Evolutionary conservation across 1,140 invertebrate genomes (phyloP).

Genomic region (Psilanteris sp.): DNA sequence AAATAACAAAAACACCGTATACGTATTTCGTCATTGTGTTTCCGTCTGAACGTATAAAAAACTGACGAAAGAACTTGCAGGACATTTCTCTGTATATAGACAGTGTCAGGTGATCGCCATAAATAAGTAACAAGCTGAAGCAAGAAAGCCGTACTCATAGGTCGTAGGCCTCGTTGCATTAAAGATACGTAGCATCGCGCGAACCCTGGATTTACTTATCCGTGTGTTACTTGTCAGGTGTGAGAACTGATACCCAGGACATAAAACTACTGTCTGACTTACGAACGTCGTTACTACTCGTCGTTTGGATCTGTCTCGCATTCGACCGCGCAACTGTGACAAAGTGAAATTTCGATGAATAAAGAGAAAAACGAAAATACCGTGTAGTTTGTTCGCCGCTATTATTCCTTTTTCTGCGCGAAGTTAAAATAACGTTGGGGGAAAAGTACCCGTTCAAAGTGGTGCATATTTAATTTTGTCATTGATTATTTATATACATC

Average conservation of each 20-base stretch:
- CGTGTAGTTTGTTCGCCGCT: conserved; percentile 11
- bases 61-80: conserved; percentile 41
- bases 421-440: conserved; percentile 2
- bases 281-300: conserved; percentile 55
- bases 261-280: conserved; percentile 52
- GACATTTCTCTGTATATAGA: conserved; percentile 32
- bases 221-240: conserved; percentile 34
- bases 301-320: conserved; percentile 1
- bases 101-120: conserved; percentile 38
- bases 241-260: conserved; percentile 27
- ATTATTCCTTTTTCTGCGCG: conserved; percentile 10
- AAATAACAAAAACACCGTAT: conserved; percentile 57
- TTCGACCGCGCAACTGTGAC: conserved; percentile 42
- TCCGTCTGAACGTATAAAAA: conserved; percentile 50
- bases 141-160: conserved; percentile 64
- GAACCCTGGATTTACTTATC: conserved; percentile 32
- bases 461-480: conserved; percentile 15
- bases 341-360: conserved; percentile 61
- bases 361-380: conserved; percentile 34
- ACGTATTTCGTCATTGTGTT: conserved; percentile 38
- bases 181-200: conserved; percentile 62
- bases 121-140: conserved; percentile 71
- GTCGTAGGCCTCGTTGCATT: conserved; percentile 72
- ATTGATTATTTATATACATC: conserved; percentile 10
- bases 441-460: neutral